These are phyloP conservation scores for Megaustenia siamemsis DNA, from an alignment of 2,888 invertebrate genomes.

Conservation along the genomic window DNA sequence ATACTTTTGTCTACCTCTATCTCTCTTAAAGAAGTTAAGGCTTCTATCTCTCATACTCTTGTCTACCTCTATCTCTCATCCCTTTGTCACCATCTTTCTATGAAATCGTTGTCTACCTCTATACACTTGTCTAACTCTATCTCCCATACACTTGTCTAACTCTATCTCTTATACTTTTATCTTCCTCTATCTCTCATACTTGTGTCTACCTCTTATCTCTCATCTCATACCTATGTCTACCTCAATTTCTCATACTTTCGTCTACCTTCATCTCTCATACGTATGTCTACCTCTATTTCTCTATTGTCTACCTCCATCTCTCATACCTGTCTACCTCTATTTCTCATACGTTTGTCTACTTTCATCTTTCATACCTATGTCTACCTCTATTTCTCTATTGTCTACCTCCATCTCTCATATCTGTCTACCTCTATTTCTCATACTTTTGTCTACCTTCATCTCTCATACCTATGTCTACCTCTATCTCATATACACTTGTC, in stretches of 20 bases:
- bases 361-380: not conserved
- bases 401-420: no score
- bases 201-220: no score
- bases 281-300: not conserved
- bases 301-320: no score
- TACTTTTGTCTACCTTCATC: not conserved
- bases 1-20: not conserved
- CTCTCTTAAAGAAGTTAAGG: not conserved
- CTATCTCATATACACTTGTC: not conserved
- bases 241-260: not conserved
- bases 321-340: not conserved
- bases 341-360: not conserved
- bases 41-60: not conserved
- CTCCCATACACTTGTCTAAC: not conserved
- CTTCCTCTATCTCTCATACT: no score
- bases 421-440: not conserved
- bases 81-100: not conserved
- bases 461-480: not conserved
- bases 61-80: not conserved
- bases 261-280: no score
- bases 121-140: not conserved
- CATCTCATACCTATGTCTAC: no score
- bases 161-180: no score
- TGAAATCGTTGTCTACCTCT: not conserved
- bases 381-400: not conserved